phyloP scores from a whole-genome alignment of 2,888 invertebrate species.

The Argyresthia goedartella region DNA sequence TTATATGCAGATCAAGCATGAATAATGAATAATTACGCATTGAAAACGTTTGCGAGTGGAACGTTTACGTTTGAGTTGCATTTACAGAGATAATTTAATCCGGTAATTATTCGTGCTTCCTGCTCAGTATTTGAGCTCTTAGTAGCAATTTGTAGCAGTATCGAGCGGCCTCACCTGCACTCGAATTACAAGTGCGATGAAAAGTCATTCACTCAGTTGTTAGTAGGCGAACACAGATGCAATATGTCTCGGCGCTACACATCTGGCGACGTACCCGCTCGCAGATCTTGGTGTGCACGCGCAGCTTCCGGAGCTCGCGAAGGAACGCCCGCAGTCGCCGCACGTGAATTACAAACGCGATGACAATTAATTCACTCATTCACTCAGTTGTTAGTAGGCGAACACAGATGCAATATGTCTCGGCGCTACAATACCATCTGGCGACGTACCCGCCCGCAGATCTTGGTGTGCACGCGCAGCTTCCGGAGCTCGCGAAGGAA shows the following conservation, averaged over 20 bases:
- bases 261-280: conserved; percentile 43
- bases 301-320: conserved; percentile 80
- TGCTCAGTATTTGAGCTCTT: no score
- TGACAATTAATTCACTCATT: background rate
- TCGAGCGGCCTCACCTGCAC: no score
- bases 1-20: no score
- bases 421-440: background rate
- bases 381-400: background rate
- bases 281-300: conserved; percentile 75
- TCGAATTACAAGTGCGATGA: no score
- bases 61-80: no score
- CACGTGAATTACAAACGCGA: conserved; percentile 50
- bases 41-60: no score
- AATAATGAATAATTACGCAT: no score
- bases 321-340: conserved; percentile 77
- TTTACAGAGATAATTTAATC: no score
- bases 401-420: no score
- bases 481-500: conserved; percentile 81
- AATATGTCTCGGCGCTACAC: no score
- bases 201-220: background rate
- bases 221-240: background rate
- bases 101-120: no score
- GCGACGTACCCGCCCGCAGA: conserved; percentile 59
- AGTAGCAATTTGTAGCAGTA: no score
- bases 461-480: conserved; percentile 76